These are phyloP conservation scores for Grallaria varia DNA, from an alignment of 2,113 vertebrate genomes.

Conservation along the genomic window DNA sequence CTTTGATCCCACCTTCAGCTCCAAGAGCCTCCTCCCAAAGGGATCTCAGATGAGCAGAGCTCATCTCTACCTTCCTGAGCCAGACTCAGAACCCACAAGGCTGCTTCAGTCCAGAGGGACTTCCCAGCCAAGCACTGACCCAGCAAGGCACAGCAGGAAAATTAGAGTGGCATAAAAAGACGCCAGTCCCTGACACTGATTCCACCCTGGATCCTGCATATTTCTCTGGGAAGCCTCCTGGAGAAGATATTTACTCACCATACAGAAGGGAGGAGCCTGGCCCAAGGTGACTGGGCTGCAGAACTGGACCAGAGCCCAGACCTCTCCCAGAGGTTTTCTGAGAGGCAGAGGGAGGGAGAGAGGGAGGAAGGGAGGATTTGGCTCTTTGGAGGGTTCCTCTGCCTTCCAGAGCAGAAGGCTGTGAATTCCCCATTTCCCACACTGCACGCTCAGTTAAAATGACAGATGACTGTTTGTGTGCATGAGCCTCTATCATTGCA, in stretches of 20 bases:
- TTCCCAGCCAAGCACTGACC: not conserved
- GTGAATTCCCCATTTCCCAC: constrained; percentile 27
- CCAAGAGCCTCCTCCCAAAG: not conserved
- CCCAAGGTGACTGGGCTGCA: constrained; percentile 35
- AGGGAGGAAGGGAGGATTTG: not conserved
- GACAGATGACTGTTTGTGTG: not conserved
- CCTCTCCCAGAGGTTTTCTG: not conserved
- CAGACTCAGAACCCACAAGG: not conserved
- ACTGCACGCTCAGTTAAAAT: not conserved
- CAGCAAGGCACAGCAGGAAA: not conserved
- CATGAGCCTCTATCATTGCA: not conserved
- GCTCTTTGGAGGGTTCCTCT: not conserved
- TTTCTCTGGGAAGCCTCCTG: not conserved
- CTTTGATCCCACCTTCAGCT: not conserved
- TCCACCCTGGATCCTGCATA: not conserved
- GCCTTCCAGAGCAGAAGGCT: constrained; percentile 47
- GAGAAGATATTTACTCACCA: not conserved
- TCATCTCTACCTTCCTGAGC: not conserved
- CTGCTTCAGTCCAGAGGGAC: not conserved
- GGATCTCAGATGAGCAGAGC: not conserved
- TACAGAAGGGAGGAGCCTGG: not conserved
- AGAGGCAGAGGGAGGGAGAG: not conserved
- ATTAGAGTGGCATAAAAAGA: not conserved
- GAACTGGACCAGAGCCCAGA: constrained; percentile 39
- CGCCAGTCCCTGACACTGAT: not conserved